A percentile compares a stretch with the other conserved stretches of the same genome.
Conservation (phyloP, 2,797 vertebrate genomes). For the Clarias fuscus region DNA sequence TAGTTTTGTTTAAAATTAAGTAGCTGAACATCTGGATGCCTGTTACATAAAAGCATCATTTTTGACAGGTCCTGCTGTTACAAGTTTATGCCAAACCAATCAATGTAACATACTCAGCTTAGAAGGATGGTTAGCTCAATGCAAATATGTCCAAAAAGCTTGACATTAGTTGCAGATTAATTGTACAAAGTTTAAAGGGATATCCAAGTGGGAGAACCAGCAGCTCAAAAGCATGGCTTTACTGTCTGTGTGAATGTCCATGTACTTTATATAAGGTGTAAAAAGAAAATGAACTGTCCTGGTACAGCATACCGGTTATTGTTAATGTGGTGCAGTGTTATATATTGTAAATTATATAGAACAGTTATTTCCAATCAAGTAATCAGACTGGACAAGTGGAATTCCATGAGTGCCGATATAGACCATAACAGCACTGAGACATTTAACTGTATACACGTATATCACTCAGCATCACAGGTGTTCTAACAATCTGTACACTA, state of each 20-base stretch:
- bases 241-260: neutral
- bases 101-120: neutral
- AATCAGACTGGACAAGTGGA: too few species aligned
- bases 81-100: neutral
- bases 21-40: conserved; percentile 13
- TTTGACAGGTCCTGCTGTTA: conserved; percentile 2
- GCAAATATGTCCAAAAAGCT: neutral
- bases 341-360: too few species aligned
- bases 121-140: neutral
- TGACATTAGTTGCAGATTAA: neutral
- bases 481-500: too few species aligned
- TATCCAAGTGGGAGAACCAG: neutral
- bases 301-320: neutral
- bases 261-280: neutral
- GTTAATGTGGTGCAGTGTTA: neutral
- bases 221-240: neutral
- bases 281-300: neutral
- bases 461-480: too few species aligned
- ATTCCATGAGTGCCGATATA: too few species aligned
- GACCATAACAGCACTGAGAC: too few species aligned
- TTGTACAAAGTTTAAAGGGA: neutral
- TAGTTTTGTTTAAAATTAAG: neutral
- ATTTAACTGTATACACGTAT: too few species aligned
- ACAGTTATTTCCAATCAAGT: too few species aligned
- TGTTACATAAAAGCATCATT: neutral